Base-by-base conservation (phyloP, 2,113 vertebrate species). In the Notothenia rossii region DNA sequence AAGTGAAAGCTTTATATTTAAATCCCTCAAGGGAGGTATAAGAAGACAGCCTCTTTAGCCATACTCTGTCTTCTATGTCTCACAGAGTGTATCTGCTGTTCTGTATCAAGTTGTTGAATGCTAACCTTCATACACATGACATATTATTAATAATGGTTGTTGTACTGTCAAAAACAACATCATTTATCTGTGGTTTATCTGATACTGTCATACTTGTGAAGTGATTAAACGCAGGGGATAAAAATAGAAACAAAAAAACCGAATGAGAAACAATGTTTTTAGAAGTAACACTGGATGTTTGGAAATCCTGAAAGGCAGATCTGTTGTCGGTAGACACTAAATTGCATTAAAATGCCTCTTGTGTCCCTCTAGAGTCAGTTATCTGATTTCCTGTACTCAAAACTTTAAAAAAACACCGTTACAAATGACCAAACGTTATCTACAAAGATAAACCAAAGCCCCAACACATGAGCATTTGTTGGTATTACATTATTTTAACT, bases 1-100 rank as follows among this genome's bases (percentile, higher is more conserved):
- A 63, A 81, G 80, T 20, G 40, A 62, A 85, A 86, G 73, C 66
- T 74, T 55, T 82, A 70, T 86, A 79, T 81, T 69, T 53, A 58
- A 67, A 77, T 36, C 66, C 29, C 29, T 29, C 29, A 29, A 29
- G 29, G 29, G 29, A 29, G 29, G 29, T 29, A 29, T 29, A 29
- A 29, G 29, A 29, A 29, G 56, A 29, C 48, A 50, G 7, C 36
- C 8, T 75, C n/a, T 60, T 48, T 33, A 66, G 7, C 20, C 76
- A 72, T 25, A 25, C 18, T 4, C 3, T 29, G 29, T 29, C 29
- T 29, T 29, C 29, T 29, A 3, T 29, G 29, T 29, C 29, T 29
- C 29, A 53, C 58, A 64, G 8, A 58, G 51, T 29, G 36, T 18
- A 13, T 77, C 53, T 80, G 61, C 50, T 20, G n/a, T 45, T 75